Percentiles rank a stretch among this genome's conserved stretches.
Evolutionary conservation across 1,140 invertebrate genomes (phyloP).

Genomic region (Brachionus calyciflorus): DNA sequence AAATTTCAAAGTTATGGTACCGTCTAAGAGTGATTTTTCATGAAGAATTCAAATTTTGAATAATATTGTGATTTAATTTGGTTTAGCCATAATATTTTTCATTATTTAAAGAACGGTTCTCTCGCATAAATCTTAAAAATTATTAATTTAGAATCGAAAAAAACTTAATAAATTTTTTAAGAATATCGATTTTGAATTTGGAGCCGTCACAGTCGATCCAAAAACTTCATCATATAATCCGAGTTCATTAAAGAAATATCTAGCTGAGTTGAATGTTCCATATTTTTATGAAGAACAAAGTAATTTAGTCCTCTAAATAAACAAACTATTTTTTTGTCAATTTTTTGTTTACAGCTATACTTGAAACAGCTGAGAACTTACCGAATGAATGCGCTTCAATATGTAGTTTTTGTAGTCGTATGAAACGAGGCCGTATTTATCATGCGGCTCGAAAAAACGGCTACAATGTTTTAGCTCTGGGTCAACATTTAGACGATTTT

Average conservation of each 20-base stretch:
- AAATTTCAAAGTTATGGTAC: no score
- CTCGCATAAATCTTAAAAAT: no score
- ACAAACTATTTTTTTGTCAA: constrained; percentile 21
- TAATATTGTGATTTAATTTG: no score
- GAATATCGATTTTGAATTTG: constrained; percentile 73
- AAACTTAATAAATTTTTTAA: constrained; percentile 52
- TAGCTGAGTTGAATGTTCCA: constrained; percentile 68
- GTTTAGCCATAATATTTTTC: no score
- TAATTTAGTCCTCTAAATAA: constrained; percentile 48
- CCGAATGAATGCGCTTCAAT: constrained; percentile 63
- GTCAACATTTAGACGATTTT: constrained; percentile 80
- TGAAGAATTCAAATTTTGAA: no score
- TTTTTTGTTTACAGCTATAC: constrained; percentile 60
- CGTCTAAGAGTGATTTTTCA: no score
- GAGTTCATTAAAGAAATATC: constrained; percentile 68
- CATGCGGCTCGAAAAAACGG: constrained; percentile 70
- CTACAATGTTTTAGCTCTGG: constrained; percentile 80
- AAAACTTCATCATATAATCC: constrained; percentile 68
- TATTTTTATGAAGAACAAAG: constrained; percentile 72
- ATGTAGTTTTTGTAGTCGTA: constrained; percentile 67
- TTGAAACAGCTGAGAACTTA: constrained; percentile 61
- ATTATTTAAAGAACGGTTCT: no score
- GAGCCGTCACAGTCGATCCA: constrained; percentile 72
- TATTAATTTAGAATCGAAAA: constrained; percentile 44
- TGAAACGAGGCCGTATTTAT: constrained; percentile 73